Evolutionary conservation across 2,888 invertebrate species (phyloP).

Genomic region (Scaptomyza parva): DNA sequence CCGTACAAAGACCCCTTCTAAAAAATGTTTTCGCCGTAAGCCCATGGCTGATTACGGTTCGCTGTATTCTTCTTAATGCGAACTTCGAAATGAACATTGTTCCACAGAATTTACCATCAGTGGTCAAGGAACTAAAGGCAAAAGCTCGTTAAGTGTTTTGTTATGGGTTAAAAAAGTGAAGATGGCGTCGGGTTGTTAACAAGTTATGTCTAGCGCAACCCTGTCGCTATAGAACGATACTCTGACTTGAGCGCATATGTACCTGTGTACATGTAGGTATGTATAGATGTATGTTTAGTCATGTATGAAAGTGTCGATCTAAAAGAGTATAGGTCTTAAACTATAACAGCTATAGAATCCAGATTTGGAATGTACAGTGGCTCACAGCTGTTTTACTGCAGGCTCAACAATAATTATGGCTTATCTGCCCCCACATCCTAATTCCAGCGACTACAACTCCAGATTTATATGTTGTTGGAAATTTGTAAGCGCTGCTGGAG

Average conservation of each 20-base stretch:
- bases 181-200: conserved; percentile 48
- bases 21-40: conserved; percentile 9
- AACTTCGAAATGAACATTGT: conserved; percentile 39
- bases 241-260: conserved; percentile 1
- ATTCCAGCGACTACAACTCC: too few relatives aligned
- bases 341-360: background rate
- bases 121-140: conserved; percentile 40
- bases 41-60: conserved; percentile 20
- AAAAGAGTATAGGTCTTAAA: background rate
- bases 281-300: background rate
- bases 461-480: too few relatives aligned
- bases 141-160: conserved; percentile 66
- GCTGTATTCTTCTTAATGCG: conserved; percentile 19
- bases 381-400: too few relatives aligned
- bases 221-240: conserved; percentile 16
- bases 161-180: conserved; percentile 47
- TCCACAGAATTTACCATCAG: conserved; percentile 39
- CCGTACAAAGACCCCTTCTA: background rate
- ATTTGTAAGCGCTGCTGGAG: too few relatives aligned
- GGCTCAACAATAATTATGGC: too few relatives aligned
- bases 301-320: background rate
- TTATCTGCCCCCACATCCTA: too few relatives aligned
- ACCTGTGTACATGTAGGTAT: background rate
- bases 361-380: background rate
- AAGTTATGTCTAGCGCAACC: conserved; percentile 35